These are phyloP conservation scores for Drosophila trapezifrons DNA, from an alignment of 1,140 invertebrate genomes.

Conservation along the genomic window DNA sequence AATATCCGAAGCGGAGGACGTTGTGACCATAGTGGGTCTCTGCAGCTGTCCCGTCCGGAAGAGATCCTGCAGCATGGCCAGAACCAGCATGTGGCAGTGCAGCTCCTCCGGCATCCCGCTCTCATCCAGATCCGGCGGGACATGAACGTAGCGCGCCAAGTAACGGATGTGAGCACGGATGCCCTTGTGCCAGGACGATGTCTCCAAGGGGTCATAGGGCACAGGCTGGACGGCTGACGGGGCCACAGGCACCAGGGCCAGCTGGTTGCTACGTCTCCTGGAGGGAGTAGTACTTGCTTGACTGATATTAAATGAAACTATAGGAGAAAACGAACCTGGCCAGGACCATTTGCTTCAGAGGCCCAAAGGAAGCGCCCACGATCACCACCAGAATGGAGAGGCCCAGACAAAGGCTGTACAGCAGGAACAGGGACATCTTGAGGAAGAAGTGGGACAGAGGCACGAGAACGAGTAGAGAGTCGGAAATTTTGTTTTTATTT, in stretches of 20 bases:
- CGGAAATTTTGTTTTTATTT: neutral
- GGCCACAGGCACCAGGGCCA: conserved; percentile 17
- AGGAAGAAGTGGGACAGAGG: too few relatives aligned
- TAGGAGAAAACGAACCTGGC: neutral
- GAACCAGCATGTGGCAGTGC: conserved; percentile 15
- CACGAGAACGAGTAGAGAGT: neutral
- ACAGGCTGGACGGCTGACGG: neutral
- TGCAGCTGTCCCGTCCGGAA: conserved; percentile 10
- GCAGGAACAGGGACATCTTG: conserved; percentile 9
- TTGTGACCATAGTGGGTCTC: neutral
- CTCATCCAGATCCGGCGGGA: conserved; percentile 28
- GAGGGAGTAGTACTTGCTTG: neutral
- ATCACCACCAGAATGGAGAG: conserved; percentile 4
- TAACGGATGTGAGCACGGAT: conserved; percentile 12
- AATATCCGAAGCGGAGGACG: neutral
- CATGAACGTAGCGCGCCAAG: conserved; percentile 16
- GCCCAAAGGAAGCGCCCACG: neutral
- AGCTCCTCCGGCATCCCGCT: conserved; percentile 23
- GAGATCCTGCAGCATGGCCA: conserved; percentile 29
- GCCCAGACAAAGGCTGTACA: conserved; percentile 2
- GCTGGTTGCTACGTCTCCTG: neutral
- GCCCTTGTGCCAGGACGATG: conserved; percentile 28
- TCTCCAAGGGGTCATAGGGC: conserved; percentile 19
- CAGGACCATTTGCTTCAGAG: neutral
- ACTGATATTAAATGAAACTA: too few relatives aligned